These are phyloP conservation scores for Pimpla rufipes DNA, from an alignment of 2,888 invertebrate genomes.

Conservation along the genomic window DNA sequence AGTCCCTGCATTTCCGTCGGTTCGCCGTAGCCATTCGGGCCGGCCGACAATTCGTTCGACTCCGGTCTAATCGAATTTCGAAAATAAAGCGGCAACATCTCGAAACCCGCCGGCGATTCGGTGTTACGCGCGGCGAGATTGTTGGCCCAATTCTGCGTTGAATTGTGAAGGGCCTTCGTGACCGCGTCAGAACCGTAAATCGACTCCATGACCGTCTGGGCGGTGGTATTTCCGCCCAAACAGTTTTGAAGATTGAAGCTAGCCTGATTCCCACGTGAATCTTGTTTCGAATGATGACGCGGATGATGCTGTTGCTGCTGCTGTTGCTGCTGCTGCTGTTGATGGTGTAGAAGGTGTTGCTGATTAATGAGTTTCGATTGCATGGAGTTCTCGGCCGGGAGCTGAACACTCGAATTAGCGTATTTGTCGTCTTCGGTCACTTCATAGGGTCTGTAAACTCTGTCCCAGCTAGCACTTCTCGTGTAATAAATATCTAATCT, in stretches of 20 bases:
- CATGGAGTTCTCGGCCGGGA: not conserved
- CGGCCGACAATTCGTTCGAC: slow-evolving; percentile 64
- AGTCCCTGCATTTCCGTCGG: slow-evolving; percentile 74
- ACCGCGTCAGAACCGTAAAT: slow-evolving; percentile 78
- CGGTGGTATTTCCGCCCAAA: slow-evolving; percentile 71
- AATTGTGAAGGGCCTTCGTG: slow-evolving; percentile 75
- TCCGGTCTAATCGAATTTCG: slow-evolving; percentile 69
- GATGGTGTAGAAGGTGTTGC: slow-evolving; percentile 4
- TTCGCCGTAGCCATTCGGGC: slow-evolving; percentile 23
- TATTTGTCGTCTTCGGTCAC: slow-evolving; percentile 54
- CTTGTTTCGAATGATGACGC: slow-evolving; percentile 75
- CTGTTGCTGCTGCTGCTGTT: slow-evolving; percentile 51
- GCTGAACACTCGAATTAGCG: slow-evolving; percentile 25
- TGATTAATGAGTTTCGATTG: slow-evolving; percentile 30
- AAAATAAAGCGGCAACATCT: slow-evolving; percentile 79
- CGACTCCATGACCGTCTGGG: slow-evolving; percentile 78
- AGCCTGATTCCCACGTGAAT: slow-evolving; percentile 69
- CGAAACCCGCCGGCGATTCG: slow-evolving; percentile 69
- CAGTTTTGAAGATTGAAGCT: slow-evolving; percentile 72
- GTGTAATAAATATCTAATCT: slow-evolving; percentile 55
- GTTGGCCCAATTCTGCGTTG: slow-evolving; percentile 72
- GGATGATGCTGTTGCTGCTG: slow-evolving; percentile 62
- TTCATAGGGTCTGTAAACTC: slow-evolving; percentile 63
- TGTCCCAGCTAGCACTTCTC: slow-evolving; percentile 51
- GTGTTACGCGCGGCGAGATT: slow-evolving; percentile 67